Percentiles rank a stretch among this genome's conserved stretches.
Conservation (phyloP, 2,888 invertebrate species). For the Synanthedon vespiformis region DNA sequence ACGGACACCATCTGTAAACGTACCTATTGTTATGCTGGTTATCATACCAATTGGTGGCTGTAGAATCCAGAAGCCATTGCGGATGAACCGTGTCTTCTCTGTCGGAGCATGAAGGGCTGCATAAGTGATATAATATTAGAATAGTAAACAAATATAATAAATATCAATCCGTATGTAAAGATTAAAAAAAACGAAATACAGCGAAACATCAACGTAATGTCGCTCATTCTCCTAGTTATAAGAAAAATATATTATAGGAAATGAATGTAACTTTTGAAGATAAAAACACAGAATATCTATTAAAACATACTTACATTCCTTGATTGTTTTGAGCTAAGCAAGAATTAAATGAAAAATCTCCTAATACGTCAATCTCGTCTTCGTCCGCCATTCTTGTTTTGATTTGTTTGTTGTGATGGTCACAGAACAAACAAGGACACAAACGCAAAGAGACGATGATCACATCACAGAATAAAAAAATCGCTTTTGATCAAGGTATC, state of each 20-base stretch:
- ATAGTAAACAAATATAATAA: background rate
- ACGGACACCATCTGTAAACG: slow-evolving; percentile 5
- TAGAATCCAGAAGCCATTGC: slow-evolving; percentile 74
- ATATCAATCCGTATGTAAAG: background rate
- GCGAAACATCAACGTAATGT: background rate
- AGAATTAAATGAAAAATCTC: slow-evolving; percentile 77
- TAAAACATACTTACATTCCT: slow-evolving; percentile 64
- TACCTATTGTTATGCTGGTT: slow-evolving; percentile 41
- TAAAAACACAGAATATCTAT: background rate
- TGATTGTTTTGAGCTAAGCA: slow-evolving; percentile 71
- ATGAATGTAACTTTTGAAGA: background rate
- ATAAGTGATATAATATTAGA: background rate
- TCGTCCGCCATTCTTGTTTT: slow-evolving; percentile 72
- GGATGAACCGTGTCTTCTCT: slow-evolving; percentile 75
- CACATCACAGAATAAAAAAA: no score
- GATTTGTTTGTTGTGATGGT: background rate
- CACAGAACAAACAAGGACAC: no score
- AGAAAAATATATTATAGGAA: background rate
- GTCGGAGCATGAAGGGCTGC: slow-evolving; percentile 60
- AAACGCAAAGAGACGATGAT: no score
- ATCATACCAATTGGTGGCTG: slow-evolving; percentile 74
- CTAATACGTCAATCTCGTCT: slow-evolving; percentile 79
- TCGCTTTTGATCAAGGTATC: no score
- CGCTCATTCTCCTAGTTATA: no score
- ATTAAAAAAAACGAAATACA: background rate